These are phyloP conservation scores for Anarrhichthys ocellatus DNA, from an alignment of 2,113 vertebrate species.

Conservation along the genomic window DNA sequence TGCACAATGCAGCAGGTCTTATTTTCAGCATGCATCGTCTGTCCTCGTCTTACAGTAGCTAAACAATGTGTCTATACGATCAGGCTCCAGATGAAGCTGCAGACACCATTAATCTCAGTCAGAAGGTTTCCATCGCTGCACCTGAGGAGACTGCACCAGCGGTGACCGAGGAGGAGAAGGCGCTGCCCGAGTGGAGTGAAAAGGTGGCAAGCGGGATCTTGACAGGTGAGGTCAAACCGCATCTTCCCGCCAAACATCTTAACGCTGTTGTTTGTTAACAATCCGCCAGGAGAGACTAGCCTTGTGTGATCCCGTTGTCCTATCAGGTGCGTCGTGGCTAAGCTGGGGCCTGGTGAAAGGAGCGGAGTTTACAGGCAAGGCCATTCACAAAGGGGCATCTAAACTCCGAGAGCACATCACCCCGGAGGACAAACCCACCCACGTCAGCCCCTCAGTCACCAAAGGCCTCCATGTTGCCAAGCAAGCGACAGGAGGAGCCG, in stretches of 20 bases:
- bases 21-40: neutral
- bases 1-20: slow-evolving; percentile 5
- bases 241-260: neutral
- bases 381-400: slow-evolving; percentile 95
- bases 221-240: slow-evolving; percentile 84
- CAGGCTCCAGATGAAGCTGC: slow-evolving; percentile 86
- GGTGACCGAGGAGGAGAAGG: slow-evolving; percentile 66
- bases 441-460: slow-evolving; percentile 91
- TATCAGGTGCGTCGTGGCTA: slow-evolving; percentile 96
- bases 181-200: slow-evolving; percentile 96
- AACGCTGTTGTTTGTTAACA: neutral
- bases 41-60: neutral
- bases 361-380: slow-evolving; percentile 95
- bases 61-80: slow-evolving; percentile 64
- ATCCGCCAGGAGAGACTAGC: neutral
- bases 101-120: slow-evolving; percentile 88
- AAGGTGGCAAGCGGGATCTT: slow-evolving; percentile 95
- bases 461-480: slow-evolving; percentile 94
- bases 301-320: slow-evolving; percentile 36
- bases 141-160: slow-evolving; percentile 73
- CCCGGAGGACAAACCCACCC: slow-evolving; percentile 92
- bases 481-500: slow-evolving; percentile 95
- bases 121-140: slow-evolving; percentile 85
- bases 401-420: slow-evolving; percentile 95
- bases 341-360: slow-evolving; percentile 97